Conservation (phyloP, 2,888 invertebrate species). For the Drosophila silvestris region DNA sequence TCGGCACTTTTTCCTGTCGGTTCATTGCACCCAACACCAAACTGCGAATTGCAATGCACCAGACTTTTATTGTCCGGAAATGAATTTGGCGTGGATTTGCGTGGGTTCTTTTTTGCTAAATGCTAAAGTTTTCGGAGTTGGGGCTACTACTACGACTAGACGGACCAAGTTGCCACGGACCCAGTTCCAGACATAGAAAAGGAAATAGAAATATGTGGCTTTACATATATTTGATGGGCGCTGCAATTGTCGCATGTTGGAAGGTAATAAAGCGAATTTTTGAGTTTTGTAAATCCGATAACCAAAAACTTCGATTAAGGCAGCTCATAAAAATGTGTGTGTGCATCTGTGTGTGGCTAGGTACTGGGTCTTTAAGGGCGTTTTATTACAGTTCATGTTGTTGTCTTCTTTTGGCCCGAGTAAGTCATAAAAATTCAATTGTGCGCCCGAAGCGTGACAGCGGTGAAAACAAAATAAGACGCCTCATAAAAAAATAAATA, state of each 20-base stretch:
- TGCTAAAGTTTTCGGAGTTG: neutral
- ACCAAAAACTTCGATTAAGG: constrained; percentile 68
- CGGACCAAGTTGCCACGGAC: constrained; percentile 28
- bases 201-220: constrained; percentile 30
- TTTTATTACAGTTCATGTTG: constrained; percentile 55
- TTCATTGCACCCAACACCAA: constrained; percentile 65
- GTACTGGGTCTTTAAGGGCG: constrained; percentile 35
- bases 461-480: constrained; percentile 12
- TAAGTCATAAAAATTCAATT: constrained; percentile 74
- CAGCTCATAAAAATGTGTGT: constrained; percentile 61
- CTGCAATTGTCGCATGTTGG: constrained; percentile 68
- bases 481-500: constrained; percentile 37
- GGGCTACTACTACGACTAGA: constrained; percentile 23
- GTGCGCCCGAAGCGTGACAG: constrained; percentile 43
- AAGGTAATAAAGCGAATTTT: constrained; percentile 55
- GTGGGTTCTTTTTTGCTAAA: constrained; percentile 15
- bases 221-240: constrained; percentile 14
- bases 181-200: constrained; percentile 23
- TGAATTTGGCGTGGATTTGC: constrained; percentile 54
- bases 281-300: constrained; percentile 41
- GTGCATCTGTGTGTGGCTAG: constrained; percentile 29
- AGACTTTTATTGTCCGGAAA: constrained; percentile 74
- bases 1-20: constrained; percentile 30
- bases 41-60: constrained; percentile 61
- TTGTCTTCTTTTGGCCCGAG: constrained; percentile 4